Base-by-base conservation (phyloP, 2,888 invertebrate genomes). In the Hyalella azteca region DNA sequence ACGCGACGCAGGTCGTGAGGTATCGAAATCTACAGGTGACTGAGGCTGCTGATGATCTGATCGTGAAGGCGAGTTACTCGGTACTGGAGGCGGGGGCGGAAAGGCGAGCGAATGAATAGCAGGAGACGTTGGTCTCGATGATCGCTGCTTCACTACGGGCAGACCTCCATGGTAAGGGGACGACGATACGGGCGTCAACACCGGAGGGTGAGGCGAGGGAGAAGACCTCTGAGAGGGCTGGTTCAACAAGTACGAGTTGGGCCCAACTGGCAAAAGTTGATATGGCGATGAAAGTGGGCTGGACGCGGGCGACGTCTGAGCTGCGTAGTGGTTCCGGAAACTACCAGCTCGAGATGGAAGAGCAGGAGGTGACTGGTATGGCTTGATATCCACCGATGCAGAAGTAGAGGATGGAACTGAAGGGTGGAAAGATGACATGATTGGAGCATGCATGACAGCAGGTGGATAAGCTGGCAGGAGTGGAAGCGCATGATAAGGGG, bases 201-300 rank as follows among this genome's bases (percentile, higher is more conserved):
- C 40, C 26, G 36, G 40, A 19, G 19, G 75, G 9, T 26, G 36
- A 7, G 66, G 19, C 2, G 59, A 59, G 9, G 66, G 32, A 32
- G 59, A 32, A 15, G 45, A 15, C 13, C 66, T 36, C 36, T 36
- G 66, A 19, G 19, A 32, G 32, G 66, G 4, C 66, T 32, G 36
- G 36, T 36, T 66, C 13, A 36, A 19, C 19, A 36, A 1, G 19
- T 36, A 36, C 19, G 39, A 32, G 7, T 5, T n/a, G 29, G 66
- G 36, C n/a, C 66, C 66, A 66, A 36, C 15, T 7, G 66, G 36
- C 19, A 66, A 36, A 19, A 36, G 36, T 36, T 66, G 66, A 19
- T 66, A 66, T 36, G 75, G 75, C n/a, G 75, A 75, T 13, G 75
- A 40, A 40, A 75, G 75, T 15, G 75, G 75, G 22, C 41, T 75